A percentile compares a stretch with the other conserved stretches of the same genome.
Evolutionary conservation across 2,113 vertebrate genomes (phyloP).

Genomic region (Gobius niger): DNA sequence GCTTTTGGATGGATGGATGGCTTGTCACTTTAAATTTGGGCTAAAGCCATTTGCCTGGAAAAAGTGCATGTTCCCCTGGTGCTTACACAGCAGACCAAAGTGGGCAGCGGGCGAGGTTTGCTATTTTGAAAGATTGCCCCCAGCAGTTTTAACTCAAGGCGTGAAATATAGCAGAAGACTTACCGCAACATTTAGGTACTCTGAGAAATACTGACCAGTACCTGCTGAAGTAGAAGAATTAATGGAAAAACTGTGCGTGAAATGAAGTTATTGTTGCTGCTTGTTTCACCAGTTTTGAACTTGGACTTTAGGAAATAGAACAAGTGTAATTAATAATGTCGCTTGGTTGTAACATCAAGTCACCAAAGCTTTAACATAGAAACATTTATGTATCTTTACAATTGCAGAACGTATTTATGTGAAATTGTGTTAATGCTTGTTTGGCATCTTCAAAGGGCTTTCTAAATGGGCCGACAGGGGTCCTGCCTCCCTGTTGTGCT

Average conservation of each 20-base stretch:
- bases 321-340: background rate
- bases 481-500: constrained; percentile 17
- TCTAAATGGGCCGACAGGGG: constrained; percentile 25
- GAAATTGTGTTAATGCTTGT: constrained; percentile 21
- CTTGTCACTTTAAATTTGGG: constrained; percentile 4
- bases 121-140: background rate
- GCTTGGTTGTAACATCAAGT: background rate
- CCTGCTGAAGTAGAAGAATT: too few relatives aligned
- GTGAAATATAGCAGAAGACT: background rate
- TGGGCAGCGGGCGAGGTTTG: background rate
- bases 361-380: background rate
- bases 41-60: constrained; percentile 1
- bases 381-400: too few relatives aligned
- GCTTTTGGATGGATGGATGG: constrained; percentile 1
- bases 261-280: too few relatives aligned
- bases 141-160: background rate
- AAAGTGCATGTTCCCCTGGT: constrained; percentile 4
- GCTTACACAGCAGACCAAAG: constrained; percentile 7
- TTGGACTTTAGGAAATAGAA: too few relatives aligned
- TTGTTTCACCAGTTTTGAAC: too few relatives aligned
- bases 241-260: too few relatives aligned
- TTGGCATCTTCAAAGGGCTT: constrained; percentile 32
- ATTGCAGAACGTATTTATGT: constrained; percentile 13
- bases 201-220: background rate
- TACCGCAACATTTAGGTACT: background rate